A percentile compares a stretch with the other conserved stretches of the same genome.
Evolutionary conservation across 2,797 vertebrate species (phyloP).

Genomic region (Chromis chromis): DNA sequence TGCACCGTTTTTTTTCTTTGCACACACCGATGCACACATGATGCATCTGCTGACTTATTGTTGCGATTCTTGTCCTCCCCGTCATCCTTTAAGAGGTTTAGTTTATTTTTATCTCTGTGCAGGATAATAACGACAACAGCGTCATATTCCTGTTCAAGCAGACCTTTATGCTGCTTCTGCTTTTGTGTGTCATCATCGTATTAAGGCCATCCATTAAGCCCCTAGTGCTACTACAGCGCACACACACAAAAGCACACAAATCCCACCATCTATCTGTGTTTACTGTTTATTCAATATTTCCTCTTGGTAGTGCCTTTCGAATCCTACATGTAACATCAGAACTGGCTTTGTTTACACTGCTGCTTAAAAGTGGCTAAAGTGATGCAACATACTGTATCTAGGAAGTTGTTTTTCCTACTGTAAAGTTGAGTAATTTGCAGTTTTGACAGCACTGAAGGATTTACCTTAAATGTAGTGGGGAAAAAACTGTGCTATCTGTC

Average conservation of each 20-base stretch:
- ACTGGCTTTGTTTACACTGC: constrained; percentile 24
- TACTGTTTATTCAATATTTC: constrained; percentile 29
- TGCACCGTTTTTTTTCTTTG: too few species aligned
- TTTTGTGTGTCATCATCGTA: constrained; percentile 76
- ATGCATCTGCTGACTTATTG: constrained; percentile 11
- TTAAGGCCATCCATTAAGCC: constrained; percentile 82
- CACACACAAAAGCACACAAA: constrained; percentile 33
- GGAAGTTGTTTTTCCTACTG: not conserved
- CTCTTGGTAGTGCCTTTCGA: constrained; percentile 39
- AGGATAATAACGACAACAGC: constrained; percentile 18
- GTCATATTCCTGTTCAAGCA: constrained; percentile 10
- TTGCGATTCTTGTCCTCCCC: not conserved
- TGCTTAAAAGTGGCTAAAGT: not conserved
- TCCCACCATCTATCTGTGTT: constrained; percentile 38
- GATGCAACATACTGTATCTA: not conserved
- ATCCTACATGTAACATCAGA: constrained; percentile 29
- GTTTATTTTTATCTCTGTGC: constrained; percentile 41
- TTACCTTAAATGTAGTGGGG: not conserved
- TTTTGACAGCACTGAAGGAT: not conserved
- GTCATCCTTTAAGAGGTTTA: constrained; percentile 32
- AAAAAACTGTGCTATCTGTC: not conserved
- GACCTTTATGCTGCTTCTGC: constrained; percentile 47
- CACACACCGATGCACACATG: not conserved
- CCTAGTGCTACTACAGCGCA: constrained; percentile 14
- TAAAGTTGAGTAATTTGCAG: not conserved